Percentiles rank a stretch among this genome's conserved stretches.
Conservation (phyloP, 35 echinoderm and acorn worm species). For the Acanthaster planci region DNA sequence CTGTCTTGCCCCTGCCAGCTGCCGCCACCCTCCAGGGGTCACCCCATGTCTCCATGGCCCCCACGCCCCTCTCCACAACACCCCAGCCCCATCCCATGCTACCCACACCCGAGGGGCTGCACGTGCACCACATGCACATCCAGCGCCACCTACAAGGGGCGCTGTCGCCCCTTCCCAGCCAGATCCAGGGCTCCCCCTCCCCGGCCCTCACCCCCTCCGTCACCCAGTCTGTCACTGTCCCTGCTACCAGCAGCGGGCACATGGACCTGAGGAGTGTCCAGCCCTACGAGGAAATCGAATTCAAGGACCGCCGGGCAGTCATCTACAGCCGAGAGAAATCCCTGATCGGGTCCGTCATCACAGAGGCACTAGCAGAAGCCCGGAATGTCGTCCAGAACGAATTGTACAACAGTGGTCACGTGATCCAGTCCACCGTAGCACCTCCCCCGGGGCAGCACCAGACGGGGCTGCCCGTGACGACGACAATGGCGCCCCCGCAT, state of each 20-base stretch:
- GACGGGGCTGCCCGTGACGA: conserved; percentile 2
- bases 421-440: conserved; percentile 18
- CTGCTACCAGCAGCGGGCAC: conserved; percentile 12
- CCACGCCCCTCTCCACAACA: background rate
- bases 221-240: conserved; percentile 2
- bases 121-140: background rate
- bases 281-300: background rate
- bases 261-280: background rate
- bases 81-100: background rate
- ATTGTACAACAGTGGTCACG: background rate
- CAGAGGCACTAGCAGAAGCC: conserved; percentile 50
- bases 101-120: background rate
- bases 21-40: background rate
- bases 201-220: background rate
- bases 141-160: background rate
- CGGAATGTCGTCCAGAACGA: conserved; percentile 47
- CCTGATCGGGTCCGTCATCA: conserved; percentile 38
- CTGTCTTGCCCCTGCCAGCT: background rate
- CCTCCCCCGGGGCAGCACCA: background rate
- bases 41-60: background rate
- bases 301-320: conserved; percentile 7
- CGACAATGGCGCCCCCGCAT: conserved; percentile 7
- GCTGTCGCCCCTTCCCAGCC: background rate
- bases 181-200: background rate
- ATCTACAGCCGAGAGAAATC: conserved; percentile 38